Conservation (phyloP, 2,888 invertebrate species). For the Drosophila setosimentum region DNA sequence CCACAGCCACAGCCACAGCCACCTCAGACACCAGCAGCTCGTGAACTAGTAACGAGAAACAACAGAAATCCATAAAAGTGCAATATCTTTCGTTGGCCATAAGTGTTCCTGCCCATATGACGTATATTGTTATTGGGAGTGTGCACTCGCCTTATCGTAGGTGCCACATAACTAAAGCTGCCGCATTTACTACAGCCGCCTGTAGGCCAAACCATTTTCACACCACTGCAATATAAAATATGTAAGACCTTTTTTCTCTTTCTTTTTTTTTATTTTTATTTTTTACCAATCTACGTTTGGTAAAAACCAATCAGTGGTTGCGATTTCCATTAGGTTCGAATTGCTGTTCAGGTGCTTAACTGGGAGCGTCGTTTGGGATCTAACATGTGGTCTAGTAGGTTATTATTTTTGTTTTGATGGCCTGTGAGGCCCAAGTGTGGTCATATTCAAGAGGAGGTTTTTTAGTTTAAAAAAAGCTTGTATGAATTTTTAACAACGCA, state of each 20-base stretch:
- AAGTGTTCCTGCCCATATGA: slow-evolving; percentile 35
- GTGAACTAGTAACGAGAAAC: slow-evolving; percentile 58
- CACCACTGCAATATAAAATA: slow-evolving; percentile 57
- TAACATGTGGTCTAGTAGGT: slow-evolving; percentile 30
- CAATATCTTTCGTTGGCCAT: slow-evolving; percentile 46
- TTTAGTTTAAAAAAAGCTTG: background rate
- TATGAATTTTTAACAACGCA: background rate
- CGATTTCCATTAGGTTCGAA: slow-evolving; percentile 49
- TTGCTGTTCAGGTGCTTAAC: slow-evolving; percentile 15
- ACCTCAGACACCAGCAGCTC: slow-evolving; percentile 11
- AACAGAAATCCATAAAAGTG: slow-evolving; percentile 33
- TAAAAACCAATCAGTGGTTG: slow-evolving; percentile 61
- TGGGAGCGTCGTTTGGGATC: slow-evolving; percentile 28
- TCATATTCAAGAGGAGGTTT: slow-evolving; percentile 1
- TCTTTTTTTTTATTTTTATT: background rate
- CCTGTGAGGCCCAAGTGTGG: slow-evolving; percentile 10
- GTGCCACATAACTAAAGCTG: slow-evolving; percentile 70
- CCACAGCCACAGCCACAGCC: slow-evolving; percentile 23
- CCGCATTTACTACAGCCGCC: slow-evolving; percentile 41
- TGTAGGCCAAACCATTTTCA: slow-evolving; percentile 71
- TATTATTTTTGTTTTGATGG: slow-evolving; percentile 24
- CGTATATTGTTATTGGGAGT: slow-evolving; percentile 68
- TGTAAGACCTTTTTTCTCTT: slow-evolving; percentile 13
- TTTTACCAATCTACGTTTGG: slow-evolving; percentile 24
- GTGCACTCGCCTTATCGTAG: slow-evolving; percentile 41